phyloP scores from a whole-genome alignment of 2,797 vertebrate species.

The Galagoides demidoff region DNA sequence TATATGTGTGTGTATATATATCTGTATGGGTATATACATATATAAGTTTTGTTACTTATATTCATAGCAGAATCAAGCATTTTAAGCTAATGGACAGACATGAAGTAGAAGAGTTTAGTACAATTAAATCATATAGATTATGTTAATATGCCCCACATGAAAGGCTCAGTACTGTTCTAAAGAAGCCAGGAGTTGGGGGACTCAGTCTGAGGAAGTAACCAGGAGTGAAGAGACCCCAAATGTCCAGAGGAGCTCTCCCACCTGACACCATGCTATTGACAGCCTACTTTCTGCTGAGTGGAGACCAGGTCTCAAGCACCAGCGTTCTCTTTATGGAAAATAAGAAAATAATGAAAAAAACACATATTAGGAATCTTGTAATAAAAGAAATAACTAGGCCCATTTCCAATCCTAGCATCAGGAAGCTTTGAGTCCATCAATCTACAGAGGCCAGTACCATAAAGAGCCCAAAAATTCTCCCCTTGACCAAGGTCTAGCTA shows the following conservation, averaged over 20 bases:
- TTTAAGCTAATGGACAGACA: not conserved
- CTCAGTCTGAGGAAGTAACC: not conserved
- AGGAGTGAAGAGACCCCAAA: not conserved
- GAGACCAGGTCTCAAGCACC: not conserved
- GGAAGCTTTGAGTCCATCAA: not conserved
- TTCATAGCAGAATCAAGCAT: not conserved
- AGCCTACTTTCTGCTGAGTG: not conserved
- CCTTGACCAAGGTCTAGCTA: not conserved
- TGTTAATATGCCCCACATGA: not conserved
- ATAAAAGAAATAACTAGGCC: not conserved
- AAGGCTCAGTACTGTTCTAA: not conserved
- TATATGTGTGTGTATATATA: too few relatives aligned
- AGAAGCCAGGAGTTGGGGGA: not conserved
- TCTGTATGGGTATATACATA: too few relatives aligned
- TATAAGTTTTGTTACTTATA: not conserved
- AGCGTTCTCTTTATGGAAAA: not conserved
- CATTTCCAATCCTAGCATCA: not conserved
- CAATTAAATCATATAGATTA: not conserved
- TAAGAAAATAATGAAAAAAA: not conserved
- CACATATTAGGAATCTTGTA: not conserved
- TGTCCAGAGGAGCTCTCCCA: not conserved
- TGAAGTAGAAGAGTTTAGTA: not conserved
- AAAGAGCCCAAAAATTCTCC: not conserved
- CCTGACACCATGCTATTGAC: rapidly evolving
- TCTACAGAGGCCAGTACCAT: not conserved